Conservation (phyloP, 2,113 vertebrate species). For the Cichladusa arquata region DNA sequence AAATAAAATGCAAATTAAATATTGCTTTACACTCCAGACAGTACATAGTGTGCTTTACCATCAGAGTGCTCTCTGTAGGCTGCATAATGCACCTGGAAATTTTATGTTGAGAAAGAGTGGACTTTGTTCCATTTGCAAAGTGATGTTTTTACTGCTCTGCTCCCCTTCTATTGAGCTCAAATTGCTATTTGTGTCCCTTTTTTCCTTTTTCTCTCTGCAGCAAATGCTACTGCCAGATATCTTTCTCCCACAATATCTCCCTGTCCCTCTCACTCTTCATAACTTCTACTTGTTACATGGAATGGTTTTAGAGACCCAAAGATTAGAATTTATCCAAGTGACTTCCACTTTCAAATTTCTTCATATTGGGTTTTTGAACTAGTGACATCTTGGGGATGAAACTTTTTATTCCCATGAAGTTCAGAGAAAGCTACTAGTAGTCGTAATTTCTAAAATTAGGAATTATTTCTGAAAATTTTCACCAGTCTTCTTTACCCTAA, state of each 20-base stretch:
- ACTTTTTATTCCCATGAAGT: neutral
- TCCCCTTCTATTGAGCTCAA: neutral
- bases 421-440: neutral
- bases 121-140: neutral
- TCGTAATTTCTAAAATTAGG: neutral
- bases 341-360: neutral
- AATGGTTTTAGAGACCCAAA: neutral
- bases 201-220: neutral
- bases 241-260: neutral
- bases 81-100: neutral
- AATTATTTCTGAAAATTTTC: slow-evolving; percentile 1
- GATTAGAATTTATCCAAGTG: neutral
- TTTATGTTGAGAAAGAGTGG: neutral
- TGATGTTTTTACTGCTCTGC: neutral
- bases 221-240: slow-evolving; percentile 12
- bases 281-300: neutral
- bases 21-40: neutral
- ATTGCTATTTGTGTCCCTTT: neutral
- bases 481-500: neutral
- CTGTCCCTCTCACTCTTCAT: slow-evolving; percentile 3
- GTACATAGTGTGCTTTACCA: neutral
- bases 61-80: neutral
- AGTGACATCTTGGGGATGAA: neutral
- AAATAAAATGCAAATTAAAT: slow-evolving; percentile 6
- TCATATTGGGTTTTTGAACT: neutral